Conservation (phyloP, 2,888 invertebrate species). For the Bembecia ichneumoniformis region DNA sequence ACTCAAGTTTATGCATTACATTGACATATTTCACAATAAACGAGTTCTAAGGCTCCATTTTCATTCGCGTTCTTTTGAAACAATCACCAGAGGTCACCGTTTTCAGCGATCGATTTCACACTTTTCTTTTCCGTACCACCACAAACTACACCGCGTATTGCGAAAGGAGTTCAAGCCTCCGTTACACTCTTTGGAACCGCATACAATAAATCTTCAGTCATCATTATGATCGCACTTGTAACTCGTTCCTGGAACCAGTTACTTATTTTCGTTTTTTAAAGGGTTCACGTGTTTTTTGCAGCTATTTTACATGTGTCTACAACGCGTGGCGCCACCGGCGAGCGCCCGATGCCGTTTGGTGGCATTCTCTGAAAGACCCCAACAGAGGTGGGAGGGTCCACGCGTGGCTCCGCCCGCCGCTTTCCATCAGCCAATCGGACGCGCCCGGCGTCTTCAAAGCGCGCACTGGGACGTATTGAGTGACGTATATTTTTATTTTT, state of each 20-base stretch:
- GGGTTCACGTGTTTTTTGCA: constrained; percentile 31
- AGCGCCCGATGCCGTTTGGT: constrained; percentile 66
- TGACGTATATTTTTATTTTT: constrained; percentile 58
- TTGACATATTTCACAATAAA: too few species aligned
- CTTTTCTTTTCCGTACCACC: constrained; percentile 1
- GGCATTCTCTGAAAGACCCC: constrained; percentile 45
- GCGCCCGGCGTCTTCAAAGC: constrained; percentile 43
- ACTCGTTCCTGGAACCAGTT: constrained; percentile 9
- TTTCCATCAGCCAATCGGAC: constrained; percentile 36
- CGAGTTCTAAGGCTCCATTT: not conserved
- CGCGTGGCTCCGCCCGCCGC: constrained; percentile 42
- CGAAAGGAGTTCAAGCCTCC: constrained; percentile 15
- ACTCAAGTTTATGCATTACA: too few species aligned
- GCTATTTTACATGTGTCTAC: constrained; percentile 30
- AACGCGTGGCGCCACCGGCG: constrained; percentile 58
- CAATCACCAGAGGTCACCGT: constrained; percentile 45
- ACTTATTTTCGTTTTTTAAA: constrained; percentile 9
- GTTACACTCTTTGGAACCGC: constrained; percentile 5
- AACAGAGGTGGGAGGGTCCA: constrained; percentile 51
- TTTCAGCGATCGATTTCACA: constrained; percentile 36
- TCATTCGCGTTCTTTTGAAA: constrained; percentile 11
- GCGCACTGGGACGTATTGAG: constrained; percentile 63
- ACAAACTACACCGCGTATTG: constrained; percentile 16
- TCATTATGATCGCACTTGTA: constrained; percentile 2
- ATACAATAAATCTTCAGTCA: constrained; percentile 7